phyloP scores from a whole-genome alignment of 1,140 invertebrate species.

The Eumaeus atala region DNA sequence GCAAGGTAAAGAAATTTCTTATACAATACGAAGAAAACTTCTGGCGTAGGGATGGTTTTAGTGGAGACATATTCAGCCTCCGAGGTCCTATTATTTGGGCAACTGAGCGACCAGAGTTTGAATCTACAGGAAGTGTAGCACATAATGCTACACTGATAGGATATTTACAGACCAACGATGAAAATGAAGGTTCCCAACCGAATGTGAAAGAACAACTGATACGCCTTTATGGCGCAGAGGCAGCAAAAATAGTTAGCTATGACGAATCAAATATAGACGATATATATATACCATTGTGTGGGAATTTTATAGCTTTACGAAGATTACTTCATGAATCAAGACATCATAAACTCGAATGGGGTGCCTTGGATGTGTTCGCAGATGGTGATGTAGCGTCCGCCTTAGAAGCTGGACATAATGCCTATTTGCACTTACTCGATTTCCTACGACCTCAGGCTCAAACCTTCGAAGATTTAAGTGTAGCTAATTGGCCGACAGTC shows the following conservation, averaged over 20 bases:
- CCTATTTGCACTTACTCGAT: slow-evolving; percentile 49
- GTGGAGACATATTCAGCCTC: slow-evolving; percentile 58
- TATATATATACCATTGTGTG: slow-evolving; percentile 48
- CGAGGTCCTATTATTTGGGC: slow-evolving; percentile 61
- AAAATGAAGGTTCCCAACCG: slow-evolving; percentile 31
- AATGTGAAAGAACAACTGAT: slow-evolving; percentile 51
- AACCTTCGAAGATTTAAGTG: slow-evolving; percentile 45
- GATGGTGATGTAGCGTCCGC: slow-evolving; percentile 56
- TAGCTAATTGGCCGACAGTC: slow-evolving; percentile 34
- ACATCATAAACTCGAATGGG: slow-evolving; percentile 46
- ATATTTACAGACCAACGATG: slow-evolving; percentile 37
- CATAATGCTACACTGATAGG: slow-evolving; percentile 43
- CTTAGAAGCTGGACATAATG: slow-evolving; percentile 53
- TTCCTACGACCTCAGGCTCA: slow-evolving; percentile 58
- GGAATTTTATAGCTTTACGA: slow-evolving; percentile 47
- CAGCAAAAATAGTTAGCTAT: slow-evolving; percentile 41
- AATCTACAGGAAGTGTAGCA: slow-evolving; percentile 36
- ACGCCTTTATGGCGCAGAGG: slow-evolving; percentile 49
- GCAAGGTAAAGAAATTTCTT: slow-evolving; percentile 44
- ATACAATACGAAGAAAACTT: slow-evolving; percentile 52
- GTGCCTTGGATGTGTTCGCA: slow-evolving; percentile 51
- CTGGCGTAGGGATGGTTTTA: slow-evolving; percentile 48
- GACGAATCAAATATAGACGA: slow-evolving; percentile 47
- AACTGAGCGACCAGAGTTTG: slow-evolving; percentile 47
- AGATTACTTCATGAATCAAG: slow-evolving; percentile 27